These are phyloP conservation scores for Nothobranchius furzeri DNA, from an alignment of 2,113 vertebrate species.

Conservation along the genomic window DNA sequence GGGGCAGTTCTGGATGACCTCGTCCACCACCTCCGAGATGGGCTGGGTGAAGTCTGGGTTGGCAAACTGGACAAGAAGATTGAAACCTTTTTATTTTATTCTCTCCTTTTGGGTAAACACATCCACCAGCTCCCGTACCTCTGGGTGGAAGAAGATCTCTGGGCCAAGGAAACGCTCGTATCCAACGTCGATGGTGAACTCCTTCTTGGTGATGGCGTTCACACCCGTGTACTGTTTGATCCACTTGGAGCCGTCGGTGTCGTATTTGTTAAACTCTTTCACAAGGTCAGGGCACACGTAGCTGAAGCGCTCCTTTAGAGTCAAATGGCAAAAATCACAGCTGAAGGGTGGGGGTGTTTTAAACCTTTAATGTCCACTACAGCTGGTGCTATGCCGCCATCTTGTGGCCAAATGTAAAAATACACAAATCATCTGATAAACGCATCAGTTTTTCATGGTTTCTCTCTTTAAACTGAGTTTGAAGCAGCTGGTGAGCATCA, in stretches of 20 bases:
- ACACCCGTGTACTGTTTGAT: conserved; percentile 97
- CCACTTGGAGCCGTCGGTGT: conserved; percentile 96
- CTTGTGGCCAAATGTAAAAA: conserved; percentile 34
- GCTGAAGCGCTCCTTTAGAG: conserved; percentile 90
- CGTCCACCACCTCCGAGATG: conserved; percentile 99
- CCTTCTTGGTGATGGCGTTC: conserved; percentile 96
- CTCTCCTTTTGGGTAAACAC: not conserved
- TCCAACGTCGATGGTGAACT: conserved; percentile 96
- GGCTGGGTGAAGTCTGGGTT: conserved; percentile 99
- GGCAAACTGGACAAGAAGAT: conserved; percentile 83
- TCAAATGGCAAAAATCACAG: not conserved
- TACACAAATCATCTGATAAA: too few relatives aligned
- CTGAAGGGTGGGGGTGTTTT: not conserved
- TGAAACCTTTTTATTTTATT: not conserved
- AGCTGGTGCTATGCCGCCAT: conserved; percentile 9
- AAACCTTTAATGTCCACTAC: not conserved
- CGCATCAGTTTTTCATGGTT: too few relatives aligned
- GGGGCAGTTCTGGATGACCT: conserved; percentile 99
- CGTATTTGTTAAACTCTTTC: conserved; percentile 98
- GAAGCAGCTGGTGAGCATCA: not conserved
- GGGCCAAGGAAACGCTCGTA: conserved; percentile 97
- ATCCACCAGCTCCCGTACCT: conserved; percentile 72
- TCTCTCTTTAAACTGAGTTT: not conserved
- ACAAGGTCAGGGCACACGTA: conserved; percentile 98
- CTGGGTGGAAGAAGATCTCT: conserved; percentile 99